These are phyloP conservation scores for Sebastes oblongus DNA, from an alignment of 2,797 vertebrate species.

Conservation along the genomic window DNA sequence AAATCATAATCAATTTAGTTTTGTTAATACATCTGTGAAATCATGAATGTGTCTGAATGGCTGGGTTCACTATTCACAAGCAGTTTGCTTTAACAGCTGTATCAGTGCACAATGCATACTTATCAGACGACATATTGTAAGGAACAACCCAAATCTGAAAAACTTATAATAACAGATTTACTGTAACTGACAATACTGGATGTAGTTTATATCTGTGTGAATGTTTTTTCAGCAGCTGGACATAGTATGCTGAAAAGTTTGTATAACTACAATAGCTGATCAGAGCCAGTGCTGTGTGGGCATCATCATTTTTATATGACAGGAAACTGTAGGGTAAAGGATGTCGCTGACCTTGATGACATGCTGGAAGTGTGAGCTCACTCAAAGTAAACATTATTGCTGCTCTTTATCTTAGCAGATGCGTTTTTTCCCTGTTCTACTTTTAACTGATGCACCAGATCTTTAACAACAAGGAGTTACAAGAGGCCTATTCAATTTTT, in stretches of 20 bases:
- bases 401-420: background rate
- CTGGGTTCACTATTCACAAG: constrained; percentile 3
- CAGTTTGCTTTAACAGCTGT: constrained; percentile 17
- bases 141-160: background rate
- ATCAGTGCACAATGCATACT: constrained; percentile 6
- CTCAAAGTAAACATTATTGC: background rate
- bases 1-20: background rate
- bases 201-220: background rate
- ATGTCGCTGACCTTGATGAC: background rate
- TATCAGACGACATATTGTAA: background rate
- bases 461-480: background rate
- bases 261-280: background rate
- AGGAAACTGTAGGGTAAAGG: background rate
- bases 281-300: background rate
- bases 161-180: background rate
- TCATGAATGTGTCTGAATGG: constrained; percentile 1
- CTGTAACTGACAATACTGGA: background rate
- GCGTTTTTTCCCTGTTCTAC: background rate
- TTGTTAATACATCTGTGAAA: constrained; percentile 3
- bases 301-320: background rate
- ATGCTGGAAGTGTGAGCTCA: background rate
- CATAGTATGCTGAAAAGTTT: background rate
- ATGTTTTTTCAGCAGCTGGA: background rate
- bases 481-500: no score
- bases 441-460: background rate